Base-by-base conservation (phyloP, 1,140 invertebrate genomes). In the Brachionus koreanus region DNA sequence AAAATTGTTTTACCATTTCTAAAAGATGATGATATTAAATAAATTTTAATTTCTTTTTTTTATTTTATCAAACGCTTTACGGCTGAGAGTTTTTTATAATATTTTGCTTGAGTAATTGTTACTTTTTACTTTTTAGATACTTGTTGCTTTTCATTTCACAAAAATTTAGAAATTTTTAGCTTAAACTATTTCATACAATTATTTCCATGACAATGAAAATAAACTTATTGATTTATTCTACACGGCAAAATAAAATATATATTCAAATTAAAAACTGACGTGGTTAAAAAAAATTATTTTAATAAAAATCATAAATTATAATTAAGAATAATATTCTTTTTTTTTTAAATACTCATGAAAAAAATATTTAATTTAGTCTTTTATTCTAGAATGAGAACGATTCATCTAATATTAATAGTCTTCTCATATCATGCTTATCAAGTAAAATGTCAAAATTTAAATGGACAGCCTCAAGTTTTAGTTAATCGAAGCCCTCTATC, bases 41-140 rank as follows among this genome's bases (percentile, higher is more conserved):
- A 69, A 69, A 65, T 37, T 33, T 65, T 65, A 57, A 65, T 33
- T 16, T 65, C 6, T 13, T 74, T 74, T 46, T 69, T 69, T 23
- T 72, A 35, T 72, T 5, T 13, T 23, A 5, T 67, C n/a, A n/a
- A n/a, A n/a, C n/a, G 12, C n/a, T 43, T 72, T 35, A 39, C 35
- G 37, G 33, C 37, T 33, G 13, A 23, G 37, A 67, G 25, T 39
- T 37, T 16, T 16, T 39, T 39, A 42, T 39, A 42, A 72, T 72
- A 39, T 35, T 42, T 42, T 39, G 35, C 37, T 72, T 37, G 35
- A 43, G 9, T 23, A 72, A 13, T 39, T 37, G n/a, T n/a, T n/a
- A n/a, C n/a, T n/a, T n/a, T n/a, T n/a, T n/a, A n/a, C n/a, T n/a
- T n/a, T n/a, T n/a, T n/a, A n/a, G n/a, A n/a, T 16, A 7, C 23